These are phyloP conservation scores for Pectinophora gossypiella DNA, from an alignment of 1,140 invertebrate genomes.

Conservation along the genomic window DNA sequence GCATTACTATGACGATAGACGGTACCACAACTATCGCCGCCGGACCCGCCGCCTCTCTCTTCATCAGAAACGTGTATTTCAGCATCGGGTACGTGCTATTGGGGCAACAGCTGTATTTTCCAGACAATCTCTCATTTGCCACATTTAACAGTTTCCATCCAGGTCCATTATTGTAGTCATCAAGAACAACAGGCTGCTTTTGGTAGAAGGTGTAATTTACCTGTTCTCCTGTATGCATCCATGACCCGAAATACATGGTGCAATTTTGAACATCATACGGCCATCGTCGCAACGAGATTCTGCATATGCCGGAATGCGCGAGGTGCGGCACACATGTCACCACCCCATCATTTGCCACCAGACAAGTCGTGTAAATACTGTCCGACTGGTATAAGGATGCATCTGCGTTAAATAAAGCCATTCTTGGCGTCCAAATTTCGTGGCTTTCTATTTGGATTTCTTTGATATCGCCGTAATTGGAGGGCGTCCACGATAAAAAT, in stretches of 20 bases:
- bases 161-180: slow-evolving; percentile 53
- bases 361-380: slow-evolving; percentile 56
- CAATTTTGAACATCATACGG: slow-evolving; percentile 76
- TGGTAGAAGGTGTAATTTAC: slow-evolving; percentile 71
- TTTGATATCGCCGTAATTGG: slow-evolving; percentile 47
- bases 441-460: slow-evolving; percentile 56
- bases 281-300: slow-evolving; percentile 64
- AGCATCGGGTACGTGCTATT: slow-evolving; percentile 62
- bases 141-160: slow-evolving; percentile 52
- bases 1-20: slow-evolving; percentile 40
- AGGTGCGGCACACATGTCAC: slow-evolving; percentile 71
- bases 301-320: slow-evolving; percentile 68
- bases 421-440: slow-evolving; percentile 51
- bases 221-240: slow-evolving; percentile 78
- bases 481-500: slow-evolving; percentile 50
- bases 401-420: slow-evolving; percentile 60
- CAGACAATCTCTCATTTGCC: slow-evolving; percentile 39
- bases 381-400: slow-evolving; percentile 42
- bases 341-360: slow-evolving; percentile 46
- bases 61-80: slow-evolving; percentile 55
- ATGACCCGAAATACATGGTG: slow-evolving; percentile 72
- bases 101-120: slow-evolving; percentile 43
- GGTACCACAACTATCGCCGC: slow-evolving; percentile 58
- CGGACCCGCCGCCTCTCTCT: slow-evolving; percentile 51
- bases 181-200: slow-evolving; percentile 34